A percentile compares a stretch with the other conserved stretches of the same genome.
These are phyloP conservation scores for Ceratotherium simum DNA, from an alignment of 2,113 vertebrate genomes.

Conservation along the genomic window DNA sequence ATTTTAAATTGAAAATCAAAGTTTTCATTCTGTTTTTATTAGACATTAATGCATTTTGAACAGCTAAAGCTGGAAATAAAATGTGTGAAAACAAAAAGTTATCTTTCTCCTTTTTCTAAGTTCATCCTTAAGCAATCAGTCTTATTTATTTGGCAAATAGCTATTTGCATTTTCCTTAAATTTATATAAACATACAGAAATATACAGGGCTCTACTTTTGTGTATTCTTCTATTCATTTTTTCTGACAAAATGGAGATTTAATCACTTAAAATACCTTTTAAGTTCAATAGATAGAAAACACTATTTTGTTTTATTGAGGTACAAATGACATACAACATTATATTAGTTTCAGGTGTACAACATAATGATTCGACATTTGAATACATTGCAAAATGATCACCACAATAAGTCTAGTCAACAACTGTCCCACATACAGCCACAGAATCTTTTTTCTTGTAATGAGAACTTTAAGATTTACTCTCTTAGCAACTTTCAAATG, in stretches of 20 bases:
- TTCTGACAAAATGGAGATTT: background rate
- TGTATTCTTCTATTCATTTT: background rate
- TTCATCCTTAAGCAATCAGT: background rate
- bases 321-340: background rate
- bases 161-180: background rate
- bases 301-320: background rate
- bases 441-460: background rate
- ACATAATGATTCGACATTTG: background rate
- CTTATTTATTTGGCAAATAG: background rate
- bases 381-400: background rate
- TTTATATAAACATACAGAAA: background rate
- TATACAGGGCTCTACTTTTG: background rate
- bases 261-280: background rate
- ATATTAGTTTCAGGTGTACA: background rate
- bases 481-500: background rate
- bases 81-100: background rate
- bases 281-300: background rate
- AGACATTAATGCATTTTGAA: background rate
- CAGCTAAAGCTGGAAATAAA: background rate
- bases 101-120: background rate
- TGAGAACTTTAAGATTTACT: conserved; percentile 20
- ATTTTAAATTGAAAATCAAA: background rate
- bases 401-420: background rate
- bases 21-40: background rate
- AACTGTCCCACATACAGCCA: background rate